phyloP scores from a whole-genome alignment of 2,113 vertebrate genomes.

The Gavialis gangeticus region DNA sequence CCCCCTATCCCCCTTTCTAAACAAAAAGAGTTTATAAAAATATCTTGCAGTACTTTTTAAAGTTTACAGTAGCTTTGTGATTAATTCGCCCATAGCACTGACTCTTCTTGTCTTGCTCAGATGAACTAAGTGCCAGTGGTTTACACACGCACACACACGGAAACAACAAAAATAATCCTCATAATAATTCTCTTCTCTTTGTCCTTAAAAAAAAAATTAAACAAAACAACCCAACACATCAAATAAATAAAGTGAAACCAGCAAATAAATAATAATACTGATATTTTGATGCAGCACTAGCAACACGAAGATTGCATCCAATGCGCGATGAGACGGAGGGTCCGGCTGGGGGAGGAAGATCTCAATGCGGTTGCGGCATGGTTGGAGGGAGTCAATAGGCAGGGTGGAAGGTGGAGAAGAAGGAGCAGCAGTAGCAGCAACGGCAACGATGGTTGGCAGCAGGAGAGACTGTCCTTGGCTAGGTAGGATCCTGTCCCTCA shows the following conservation, averaged over 20 bases:
- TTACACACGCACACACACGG: slow-evolving; percentile 66
- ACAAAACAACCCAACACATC: slow-evolving; percentile 67
- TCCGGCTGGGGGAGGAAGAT: slow-evolving; percentile 72
- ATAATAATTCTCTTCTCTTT: slow-evolving; percentile 61
- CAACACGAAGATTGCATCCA: slow-evolving; percentile 76
- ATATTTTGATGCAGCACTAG: slow-evolving; percentile 76
- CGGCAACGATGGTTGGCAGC: slow-evolving; percentile 48
- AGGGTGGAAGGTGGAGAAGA: slow-evolving; percentile 46
- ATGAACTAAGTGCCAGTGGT: slow-evolving; percentile 74
- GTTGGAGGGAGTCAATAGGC: slow-evolving; percentile 57
- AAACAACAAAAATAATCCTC: slow-evolving; percentile 36
- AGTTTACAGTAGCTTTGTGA: slow-evolving; percentile 86
- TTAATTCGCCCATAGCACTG: slow-evolving; percentile 69
- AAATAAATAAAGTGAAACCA: slow-evolving; percentile 66
- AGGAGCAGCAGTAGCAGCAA: slow-evolving; percentile 67
- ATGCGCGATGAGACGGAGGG: slow-evolving; percentile 70
- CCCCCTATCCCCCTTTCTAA: slow-evolving; percentile 47
- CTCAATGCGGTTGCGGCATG: slow-evolving; percentile 58
- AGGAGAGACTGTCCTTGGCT: slow-evolving; percentile 68
- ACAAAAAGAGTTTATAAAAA: slow-evolving; percentile 91
- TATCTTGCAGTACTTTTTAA: slow-evolving; percentile 90
- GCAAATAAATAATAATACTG: slow-evolving; percentile 77
- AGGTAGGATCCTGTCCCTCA: slow-evolving; percentile 65
- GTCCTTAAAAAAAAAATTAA: slow-evolving; percentile 41
- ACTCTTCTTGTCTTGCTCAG: slow-evolving; percentile 72